Conservation (phyloP, 2,888 invertebrate species). For the Leptarthrus brevirostris region DNA sequence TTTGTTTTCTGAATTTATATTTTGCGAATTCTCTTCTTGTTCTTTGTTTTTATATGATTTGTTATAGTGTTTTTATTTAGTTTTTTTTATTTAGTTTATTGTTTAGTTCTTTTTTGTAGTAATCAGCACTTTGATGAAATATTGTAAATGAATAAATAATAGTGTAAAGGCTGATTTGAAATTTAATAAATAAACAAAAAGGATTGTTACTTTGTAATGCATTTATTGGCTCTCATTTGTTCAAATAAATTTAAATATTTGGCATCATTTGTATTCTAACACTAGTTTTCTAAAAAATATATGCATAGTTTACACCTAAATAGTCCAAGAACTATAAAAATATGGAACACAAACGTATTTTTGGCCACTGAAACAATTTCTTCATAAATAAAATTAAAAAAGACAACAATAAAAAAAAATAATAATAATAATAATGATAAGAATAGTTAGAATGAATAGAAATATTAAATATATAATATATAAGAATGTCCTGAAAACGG, state of each 20-base stretch:
- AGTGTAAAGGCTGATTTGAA: too few relatives aligned
- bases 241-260: slow-evolving; percentile 38
- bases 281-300: slow-evolving; percentile 29
- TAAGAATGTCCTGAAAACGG: slow-evolving; percentile 1
- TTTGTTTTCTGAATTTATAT: too few relatives aligned
- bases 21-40: too few relatives aligned
- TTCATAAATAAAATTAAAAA: slow-evolving; percentile 26
- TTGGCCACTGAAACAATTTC: slow-evolving; percentile 33
- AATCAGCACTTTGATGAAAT: too few relatives aligned
- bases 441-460: slow-evolving; percentile 28
- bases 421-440: slow-evolving; percentile 13
- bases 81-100: too few relatives aligned
- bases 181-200: too few relatives aligned
- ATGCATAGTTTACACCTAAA: slow-evolving; percentile 25
- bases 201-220: too few relatives aligned
- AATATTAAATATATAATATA: slow-evolving; percentile 21
- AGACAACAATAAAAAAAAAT: background rate
- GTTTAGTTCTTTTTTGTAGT: too few relatives aligned
- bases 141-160: too few relatives aligned
- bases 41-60: too few relatives aligned
- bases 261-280: slow-evolving; percentile 39
- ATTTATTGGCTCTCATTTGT: slow-evolving; percentile 11
- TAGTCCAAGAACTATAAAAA: slow-evolving; percentile 20
- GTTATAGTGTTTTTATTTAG: too few relatives aligned
- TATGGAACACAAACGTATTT: slow-evolving; percentile 40